phyloP scores from a whole-genome alignment of 2,797 vertebrate genomes.

The Cyprinella venusta region DNA sequence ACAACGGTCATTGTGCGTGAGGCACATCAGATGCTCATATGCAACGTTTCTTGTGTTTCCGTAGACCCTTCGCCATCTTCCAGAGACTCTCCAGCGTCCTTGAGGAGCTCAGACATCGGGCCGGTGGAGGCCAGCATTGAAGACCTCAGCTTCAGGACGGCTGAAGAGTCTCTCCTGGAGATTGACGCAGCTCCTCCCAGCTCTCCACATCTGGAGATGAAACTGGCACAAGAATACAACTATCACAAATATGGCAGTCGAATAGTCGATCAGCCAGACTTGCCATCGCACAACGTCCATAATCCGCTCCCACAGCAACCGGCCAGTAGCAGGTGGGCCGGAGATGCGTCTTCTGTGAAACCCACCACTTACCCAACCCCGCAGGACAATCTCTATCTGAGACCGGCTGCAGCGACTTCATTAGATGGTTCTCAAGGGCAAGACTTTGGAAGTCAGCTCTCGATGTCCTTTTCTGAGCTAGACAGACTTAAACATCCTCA shows the following conservation, averaged over 20 bases:
- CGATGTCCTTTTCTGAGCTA: slow-evolving; percentile 53
- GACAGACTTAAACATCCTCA: slow-evolving; percentile 35
- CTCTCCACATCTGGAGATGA: slow-evolving; percentile 75
- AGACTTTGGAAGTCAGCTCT: slow-evolving; percentile 8
- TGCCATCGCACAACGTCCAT: neutral
- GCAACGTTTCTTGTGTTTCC: no score
- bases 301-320: slow-evolving; percentile 3
- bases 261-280: slow-evolving; percentile 52
- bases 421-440: neutral
- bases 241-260: slow-evolving; percentile 84
- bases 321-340: slow-evolving; percentile 51
- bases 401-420: neutral
- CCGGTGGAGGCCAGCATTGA: slow-evolving; percentile 78
- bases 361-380: slow-evolving; percentile 54
- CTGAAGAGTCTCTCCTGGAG: slow-evolving; percentile 64
- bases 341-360: slow-evolving; percentile 71
- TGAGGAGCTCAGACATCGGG: slow-evolving; percentile 82
- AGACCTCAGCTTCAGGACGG: slow-evolving; percentile 65
- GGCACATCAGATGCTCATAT: neutral
- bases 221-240: slow-evolving; percentile 85
- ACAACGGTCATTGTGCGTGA: neutral
- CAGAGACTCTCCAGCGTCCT: slow-evolving; percentile 82
- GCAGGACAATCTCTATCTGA: slow-evolving; percentile 57
- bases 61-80: neutral
- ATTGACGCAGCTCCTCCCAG: slow-evolving; percentile 54